Percentiles rank a stretch among this genome's conserved stretches.
phyloP scores from a whole-genome alignment of 92 coral and sea anemone genomes.

The Zoanthus sansibaricus region DNA sequence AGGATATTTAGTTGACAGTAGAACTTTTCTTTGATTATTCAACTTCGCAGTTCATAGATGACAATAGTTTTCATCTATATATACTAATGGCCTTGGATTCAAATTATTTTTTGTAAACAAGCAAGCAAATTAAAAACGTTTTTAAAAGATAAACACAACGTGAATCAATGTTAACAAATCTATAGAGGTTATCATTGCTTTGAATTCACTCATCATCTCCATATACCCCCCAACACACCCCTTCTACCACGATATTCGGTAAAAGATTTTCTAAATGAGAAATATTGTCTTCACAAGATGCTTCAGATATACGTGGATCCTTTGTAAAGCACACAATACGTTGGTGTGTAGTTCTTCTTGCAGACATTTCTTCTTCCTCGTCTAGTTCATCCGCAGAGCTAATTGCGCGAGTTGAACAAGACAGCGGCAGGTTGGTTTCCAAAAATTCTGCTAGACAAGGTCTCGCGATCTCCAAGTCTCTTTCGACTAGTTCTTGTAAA shows the following conservation, averaged over 20 bases:
- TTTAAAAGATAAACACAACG: neutral
- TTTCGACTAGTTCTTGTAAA: conserved; percentile 69
- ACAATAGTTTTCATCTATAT: too few relatives aligned
- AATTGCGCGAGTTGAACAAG: conserved; percentile 52
- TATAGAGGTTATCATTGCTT: neutral
- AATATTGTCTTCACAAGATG: neutral
- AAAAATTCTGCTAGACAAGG: conserved; percentile 73
- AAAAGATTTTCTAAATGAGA: conserved; percentile 48
- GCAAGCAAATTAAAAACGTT: too few relatives aligned
- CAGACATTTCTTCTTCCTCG: conserved; percentile 55
- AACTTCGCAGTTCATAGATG: too few relatives aligned
- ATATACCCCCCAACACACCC: conserved; percentile 79
- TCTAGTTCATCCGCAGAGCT: conserved; percentile 88
- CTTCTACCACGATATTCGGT: conserved; percentile 79
- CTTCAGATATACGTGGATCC: conserved; percentile 69
- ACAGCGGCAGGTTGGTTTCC: conserved; percentile 72
- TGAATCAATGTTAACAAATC: neutral
- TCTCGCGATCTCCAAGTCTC: conserved; percentile 53
- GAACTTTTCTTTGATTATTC: too few relatives aligned
- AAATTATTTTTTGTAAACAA: too few relatives aligned
- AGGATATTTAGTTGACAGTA: too few relatives aligned
- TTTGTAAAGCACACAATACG: conserved; percentile 74
- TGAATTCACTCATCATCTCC: conserved; percentile 30
- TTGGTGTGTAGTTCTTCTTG: conserved; percentile 82
- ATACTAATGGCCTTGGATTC: too few relatives aligned